Percentiles rank a stretch among this genome's conserved stretches.
Evolutionary conservation across 2,888 invertebrate species (phyloP).

Genomic region (Orchesella flavescens): DNA sequence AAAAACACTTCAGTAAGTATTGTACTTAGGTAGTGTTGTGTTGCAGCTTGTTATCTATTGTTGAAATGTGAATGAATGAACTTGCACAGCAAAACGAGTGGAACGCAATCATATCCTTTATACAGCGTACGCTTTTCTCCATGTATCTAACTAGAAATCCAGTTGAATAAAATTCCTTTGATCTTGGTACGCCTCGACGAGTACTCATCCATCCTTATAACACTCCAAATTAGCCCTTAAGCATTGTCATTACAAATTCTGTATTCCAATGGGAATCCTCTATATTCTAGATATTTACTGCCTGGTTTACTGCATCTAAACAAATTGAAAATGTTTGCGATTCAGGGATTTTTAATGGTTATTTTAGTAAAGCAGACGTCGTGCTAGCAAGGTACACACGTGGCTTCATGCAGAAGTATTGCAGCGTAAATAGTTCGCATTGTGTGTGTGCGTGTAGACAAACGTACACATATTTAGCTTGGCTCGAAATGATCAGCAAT

Average conservation of each 20-base stretch:
- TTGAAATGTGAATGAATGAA: too few species aligned
- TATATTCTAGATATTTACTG: neutral
- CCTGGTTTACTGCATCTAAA: neutral
- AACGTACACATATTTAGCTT: too few species aligned
- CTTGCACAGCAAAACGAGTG: neutral
- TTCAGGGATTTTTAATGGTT: neutral
- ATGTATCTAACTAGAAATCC: too few species aligned
- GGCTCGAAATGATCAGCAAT: too few species aligned
- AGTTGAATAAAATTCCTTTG: conserved; percentile 24
- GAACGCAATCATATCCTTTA: too few species aligned
- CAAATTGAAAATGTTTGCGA: neutral
- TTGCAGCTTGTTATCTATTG: neutral
- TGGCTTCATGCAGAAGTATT: too few species aligned
- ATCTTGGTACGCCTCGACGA: conserved; percentile 43
- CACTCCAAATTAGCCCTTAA: conserved; percentile 41
- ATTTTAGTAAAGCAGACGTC: too few species aligned
- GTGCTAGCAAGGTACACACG: too few species aligned
- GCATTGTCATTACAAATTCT: neutral
- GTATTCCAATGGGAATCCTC: neutral
- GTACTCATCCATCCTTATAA: conserved; percentile 32
- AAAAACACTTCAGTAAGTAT: neutral
- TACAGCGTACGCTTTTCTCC: too few species aligned
- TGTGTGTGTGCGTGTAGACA: too few species aligned
- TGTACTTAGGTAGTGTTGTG: neutral
- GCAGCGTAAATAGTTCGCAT: too few species aligned